Percentiles rank a stretch among this genome's conserved stretches.
phyloP scores from a whole-genome alignment of 2,113 vertebrate genomes.

The Catagonus wagneri region DNA sequence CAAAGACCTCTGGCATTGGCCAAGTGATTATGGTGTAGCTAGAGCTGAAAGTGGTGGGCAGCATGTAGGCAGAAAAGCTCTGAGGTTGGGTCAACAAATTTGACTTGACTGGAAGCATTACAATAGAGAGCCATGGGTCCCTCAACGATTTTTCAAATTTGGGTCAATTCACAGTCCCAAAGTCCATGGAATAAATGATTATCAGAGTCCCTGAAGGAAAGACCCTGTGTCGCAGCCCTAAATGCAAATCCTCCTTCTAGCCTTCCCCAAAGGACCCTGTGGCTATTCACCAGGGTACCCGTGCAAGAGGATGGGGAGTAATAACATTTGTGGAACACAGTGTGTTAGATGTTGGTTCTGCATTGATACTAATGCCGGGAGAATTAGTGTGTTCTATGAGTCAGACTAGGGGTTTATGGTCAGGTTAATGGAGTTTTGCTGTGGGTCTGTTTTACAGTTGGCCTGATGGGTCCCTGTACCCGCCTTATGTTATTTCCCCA shows the following conservation, averaged over 20 bases:
- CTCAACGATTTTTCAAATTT: not conserved
- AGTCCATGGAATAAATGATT: not conserved
- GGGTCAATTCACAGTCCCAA: not conserved
- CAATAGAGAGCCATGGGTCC: not conserved
- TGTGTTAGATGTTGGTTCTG: not conserved
- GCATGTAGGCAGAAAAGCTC: not conserved
- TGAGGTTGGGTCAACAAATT: not conserved
- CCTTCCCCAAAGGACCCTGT: not conserved
- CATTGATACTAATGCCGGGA: not conserved
- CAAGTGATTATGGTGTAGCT: not conserved
- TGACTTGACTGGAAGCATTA: not conserved
- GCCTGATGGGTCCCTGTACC: not conserved
- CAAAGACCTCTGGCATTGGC: not conserved
- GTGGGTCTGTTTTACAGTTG: not conserved
- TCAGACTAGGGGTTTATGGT: not conserved
- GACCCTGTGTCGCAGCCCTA: not conserved
- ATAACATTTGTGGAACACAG: not conserved
- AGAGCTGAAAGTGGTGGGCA: not conserved
- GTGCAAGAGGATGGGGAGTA: not conserved
- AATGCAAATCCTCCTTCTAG: not conserved
- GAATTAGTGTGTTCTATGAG: not conserved
- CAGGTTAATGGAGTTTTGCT: not conserved
- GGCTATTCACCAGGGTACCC: not conserved
- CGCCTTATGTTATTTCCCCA: not conserved
- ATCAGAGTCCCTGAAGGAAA: not conserved